Conservation (phyloP, 1,140 invertebrate species). For the honey bee (Apis mellifera) region Amel_HAv3.1 CM009933.2:10721501-10722000, state of each 20-base stretch:
- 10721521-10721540: not conserved
- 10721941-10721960: constrained; percentile 6
- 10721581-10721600: constrained; percentile 19
- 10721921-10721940: constrained; percentile 1
- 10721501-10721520: not conserved
- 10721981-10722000: constrained; percentile 27
- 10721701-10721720: constrained; percentile 14
- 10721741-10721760: not conserved
- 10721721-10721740: constrained; percentile 3
- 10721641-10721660: constrained; percentile 53
- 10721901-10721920: not conserved
- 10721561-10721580: not conserved
- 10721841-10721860: not conserved
- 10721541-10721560: not conserved
- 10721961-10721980: constrained; percentile 12
- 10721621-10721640: constrained; percentile 39
- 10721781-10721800: constrained; percentile 1
- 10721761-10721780: constrained; percentile 21
- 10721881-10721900: constrained; percentile 15
- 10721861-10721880: constrained; percentile 1
- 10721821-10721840: not conserved
- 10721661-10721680: constrained; percentile 56
- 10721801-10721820: constrained; percentile 9
- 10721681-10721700: constrained; percentile 32
- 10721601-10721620: not conserved